phyloP scores from a whole-genome alignment of 2,888 invertebrate genomes.

The Bedellia somnulentella region DNA sequence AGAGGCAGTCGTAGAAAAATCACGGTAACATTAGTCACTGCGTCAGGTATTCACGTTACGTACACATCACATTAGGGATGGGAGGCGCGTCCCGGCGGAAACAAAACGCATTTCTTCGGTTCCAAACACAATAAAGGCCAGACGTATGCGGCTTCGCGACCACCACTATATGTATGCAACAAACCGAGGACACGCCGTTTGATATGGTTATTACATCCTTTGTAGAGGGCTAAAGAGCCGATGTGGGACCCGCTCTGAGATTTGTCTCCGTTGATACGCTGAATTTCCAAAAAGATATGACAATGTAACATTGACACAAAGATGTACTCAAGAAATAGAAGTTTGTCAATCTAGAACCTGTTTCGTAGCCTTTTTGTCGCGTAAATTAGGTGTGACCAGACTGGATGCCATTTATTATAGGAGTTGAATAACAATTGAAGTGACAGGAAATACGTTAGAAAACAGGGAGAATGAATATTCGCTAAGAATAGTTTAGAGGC shows the following conservation, averaged over 20 bases:
- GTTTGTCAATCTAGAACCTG: too few relatives aligned
- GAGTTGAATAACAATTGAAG: too few relatives aligned
- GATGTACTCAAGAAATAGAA: too few relatives aligned
- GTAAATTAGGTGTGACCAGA: conserved; percentile 15
- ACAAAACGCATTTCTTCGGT: conserved; percentile 51
- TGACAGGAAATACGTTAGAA: not conserved
- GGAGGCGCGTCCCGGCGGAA: conserved; percentile 32
- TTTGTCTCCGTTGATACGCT: conserved; percentile 54
- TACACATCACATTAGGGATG: conserved; percentile 36
- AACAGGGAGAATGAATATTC: too few relatives aligned
- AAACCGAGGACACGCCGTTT: conserved; percentile 56
- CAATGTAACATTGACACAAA: too few relatives aligned
- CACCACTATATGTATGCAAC: too few relatives aligned
- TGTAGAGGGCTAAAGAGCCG: conserved; percentile 43
- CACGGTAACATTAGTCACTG: conserved; percentile 18
- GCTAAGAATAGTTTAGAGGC: too few relatives aligned
- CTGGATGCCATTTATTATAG: conserved; percentile 28
- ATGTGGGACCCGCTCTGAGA: conserved; percentile 34
- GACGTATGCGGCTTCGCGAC: conserved; percentile 48
- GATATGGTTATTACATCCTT: conserved; percentile 61
- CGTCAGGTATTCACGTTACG: conserved; percentile 27
- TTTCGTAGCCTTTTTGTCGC: conserved; percentile 16
- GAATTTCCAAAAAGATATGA: conserved; percentile 47
- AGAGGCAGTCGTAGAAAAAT: too few relatives aligned
- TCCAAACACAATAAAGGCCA: conserved; percentile 43